These are phyloP conservation scores for Microcebus griseorufus DNA, from an alignment of 2,113 vertebrate genomes.

Conservation along the genomic window DNA sequence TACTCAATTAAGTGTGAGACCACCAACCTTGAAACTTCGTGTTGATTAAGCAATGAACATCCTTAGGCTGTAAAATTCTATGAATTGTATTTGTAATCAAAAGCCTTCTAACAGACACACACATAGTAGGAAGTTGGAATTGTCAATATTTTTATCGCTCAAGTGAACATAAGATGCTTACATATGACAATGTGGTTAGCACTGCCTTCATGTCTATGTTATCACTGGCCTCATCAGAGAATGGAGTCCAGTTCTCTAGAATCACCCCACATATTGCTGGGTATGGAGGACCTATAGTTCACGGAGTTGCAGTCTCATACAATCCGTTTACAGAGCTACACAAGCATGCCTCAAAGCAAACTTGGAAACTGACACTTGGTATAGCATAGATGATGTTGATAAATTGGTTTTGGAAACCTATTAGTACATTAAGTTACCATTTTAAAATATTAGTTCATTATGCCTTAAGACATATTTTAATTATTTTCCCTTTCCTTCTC, in stretches of 20 bases:
- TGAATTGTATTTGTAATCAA: neutral
- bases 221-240: neutral
- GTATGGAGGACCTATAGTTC: neutral
- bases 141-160: neutral
- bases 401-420: neutral
- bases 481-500: neutral
- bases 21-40: neutral
- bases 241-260: neutral
- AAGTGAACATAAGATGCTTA: neutral
- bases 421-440: neutral
- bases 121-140: neutral
- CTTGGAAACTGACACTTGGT: neutral
- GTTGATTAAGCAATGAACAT: neutral
- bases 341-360: neutral
- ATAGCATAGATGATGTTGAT: neutral
- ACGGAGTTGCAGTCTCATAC: neutral
- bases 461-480: slow-evolving; percentile 28
- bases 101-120: neutral
- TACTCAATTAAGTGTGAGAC: neutral
- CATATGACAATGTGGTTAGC: neutral
- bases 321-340: neutral
- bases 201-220: neutral
- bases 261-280: neutral
- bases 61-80: neutral
- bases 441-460: neutral